A percentile compares a stretch with the other conserved stretches of the same genome.
phyloP scores from a whole-genome alignment of 1,140 invertebrate species.

The Steinernema khuongi region DNA sequence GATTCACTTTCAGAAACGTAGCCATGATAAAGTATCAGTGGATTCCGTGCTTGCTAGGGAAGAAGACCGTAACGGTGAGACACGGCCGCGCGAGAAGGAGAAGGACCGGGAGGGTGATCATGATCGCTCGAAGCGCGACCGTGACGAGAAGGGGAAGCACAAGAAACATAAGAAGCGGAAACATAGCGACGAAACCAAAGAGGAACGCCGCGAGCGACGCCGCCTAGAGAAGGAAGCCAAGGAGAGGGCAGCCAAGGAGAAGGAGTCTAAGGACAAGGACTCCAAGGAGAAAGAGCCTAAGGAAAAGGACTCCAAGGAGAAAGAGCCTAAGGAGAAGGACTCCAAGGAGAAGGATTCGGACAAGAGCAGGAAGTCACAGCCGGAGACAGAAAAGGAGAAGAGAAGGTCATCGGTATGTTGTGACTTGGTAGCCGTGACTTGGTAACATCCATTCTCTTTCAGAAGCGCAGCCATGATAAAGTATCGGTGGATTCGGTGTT shows the following conservation, averaged over 20 bases:
- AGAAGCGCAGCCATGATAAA: neutral
- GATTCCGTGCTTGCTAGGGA: neutral
- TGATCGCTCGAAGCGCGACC: constrained; percentile 18
- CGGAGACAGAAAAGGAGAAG: too few relatives aligned
- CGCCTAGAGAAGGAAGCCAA: neutral
- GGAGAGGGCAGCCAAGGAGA: constrained; percentile 19
- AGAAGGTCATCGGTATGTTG: too few relatives aligned
- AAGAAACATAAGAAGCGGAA: constrained; percentile 25
- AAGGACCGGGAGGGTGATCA: neutral
- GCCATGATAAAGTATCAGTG: neutral
- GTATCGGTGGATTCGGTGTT: constrained; percentile 1
- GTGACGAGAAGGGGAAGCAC: constrained; percentile 17
- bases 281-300: neutral
- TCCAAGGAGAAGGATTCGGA: neutral
- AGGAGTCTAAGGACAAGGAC: constrained; percentile 19
- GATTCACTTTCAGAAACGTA: neutral
- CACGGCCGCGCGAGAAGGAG: neutral
- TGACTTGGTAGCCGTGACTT: too few relatives aligned
- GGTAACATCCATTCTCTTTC: neutral
- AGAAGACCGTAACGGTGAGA: neutral
- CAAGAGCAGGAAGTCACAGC: neutral
- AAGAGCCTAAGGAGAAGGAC: constrained; percentile 14
- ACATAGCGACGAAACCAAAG: constrained; percentile 7
- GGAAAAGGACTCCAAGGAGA: neutral
- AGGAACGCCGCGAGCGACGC: neutral